phyloP scores from a whole-genome alignment of 35 echinoderm and acorn worm species.

The Ophiothrix spiculata region DNA sequence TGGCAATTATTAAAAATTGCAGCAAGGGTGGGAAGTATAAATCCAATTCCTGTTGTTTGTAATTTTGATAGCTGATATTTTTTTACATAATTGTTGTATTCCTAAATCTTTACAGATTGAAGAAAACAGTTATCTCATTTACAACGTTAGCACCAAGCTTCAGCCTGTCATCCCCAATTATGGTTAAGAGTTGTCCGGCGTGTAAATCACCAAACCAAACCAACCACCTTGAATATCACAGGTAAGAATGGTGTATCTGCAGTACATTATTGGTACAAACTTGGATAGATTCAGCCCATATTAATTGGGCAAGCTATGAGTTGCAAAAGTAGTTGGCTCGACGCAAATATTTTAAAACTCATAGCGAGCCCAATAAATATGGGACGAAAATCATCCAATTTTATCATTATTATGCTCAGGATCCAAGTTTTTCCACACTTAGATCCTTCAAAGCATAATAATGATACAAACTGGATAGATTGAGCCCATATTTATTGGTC shows the following conservation, averaged over 20 bases:
- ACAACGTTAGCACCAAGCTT: constrained; percentile 36
- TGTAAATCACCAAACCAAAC: constrained; percentile 46
- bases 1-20: no score
- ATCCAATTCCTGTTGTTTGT: no score
- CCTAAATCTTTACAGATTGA: constrained; percentile 33
- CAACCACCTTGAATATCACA: constrained; percentile 62
- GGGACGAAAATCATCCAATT: no score
- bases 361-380: no score
- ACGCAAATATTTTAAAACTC: no score
- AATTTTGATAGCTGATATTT: background rate
- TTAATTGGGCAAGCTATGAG: background rate
- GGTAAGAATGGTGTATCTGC: constrained; percentile 32
- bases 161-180: constrained; percentile 34
- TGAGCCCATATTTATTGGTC: no score
- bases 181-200: constrained; percentile 37
- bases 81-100: background rate
- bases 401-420: no score
- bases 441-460: no score
- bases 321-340: background rate
- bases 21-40: no score
- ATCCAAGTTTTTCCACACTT: no score
- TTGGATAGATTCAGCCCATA: no score
- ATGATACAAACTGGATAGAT: no score
- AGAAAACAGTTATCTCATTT: constrained; percentile 46
- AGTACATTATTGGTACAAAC: background rate